Conservation (phyloP, 2,113 vertebrate species). For the Seriola aureovittata region DNA sequence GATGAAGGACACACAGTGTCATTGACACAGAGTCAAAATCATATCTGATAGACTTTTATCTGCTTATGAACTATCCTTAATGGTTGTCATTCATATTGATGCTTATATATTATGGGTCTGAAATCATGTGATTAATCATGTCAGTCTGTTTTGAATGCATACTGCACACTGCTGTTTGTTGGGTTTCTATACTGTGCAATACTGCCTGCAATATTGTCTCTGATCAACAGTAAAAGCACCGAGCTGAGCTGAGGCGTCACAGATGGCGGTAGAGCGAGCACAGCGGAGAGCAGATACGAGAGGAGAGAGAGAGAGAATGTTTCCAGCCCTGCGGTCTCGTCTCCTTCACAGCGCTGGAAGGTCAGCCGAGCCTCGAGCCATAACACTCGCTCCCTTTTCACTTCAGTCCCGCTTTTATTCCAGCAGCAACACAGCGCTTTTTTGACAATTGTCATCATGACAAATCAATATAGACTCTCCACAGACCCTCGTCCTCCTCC, state of each 20-base stretch:
- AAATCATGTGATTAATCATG: constrained; percentile 5
- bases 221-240: constrained; percentile 47
- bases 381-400: constrained; percentile 62
- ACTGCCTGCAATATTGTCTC: constrained; percentile 27
- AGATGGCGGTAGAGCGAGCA: constrained; percentile 60
- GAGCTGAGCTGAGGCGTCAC: constrained; percentile 45
- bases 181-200: constrained; percentile 37
- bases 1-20: constrained; percentile 5
- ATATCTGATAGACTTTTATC: neutral
- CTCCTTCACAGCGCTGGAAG: constrained; percentile 80
- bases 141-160: neutral
- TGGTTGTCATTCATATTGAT: constrained; percentile 15
- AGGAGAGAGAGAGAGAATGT: constrained; percentile 41
- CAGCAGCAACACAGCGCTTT: constrained; percentile 56
- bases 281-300: constrained; percentile 35
- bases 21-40: neutral
- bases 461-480: constrained; percentile 77
- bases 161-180: neutral
- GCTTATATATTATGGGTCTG: neutral
- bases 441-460: constrained; percentile 80
- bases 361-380: constrained; percentile 72
- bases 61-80: constrained; percentile 13
- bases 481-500: constrained; percentile 19
- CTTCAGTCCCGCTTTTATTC: constrained; percentile 70
- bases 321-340: constrained; percentile 60